phyloP scores from a whole-genome alignment of 2,797 vertebrate genomes.

The Sphaeramia orbicularis region DNA sequence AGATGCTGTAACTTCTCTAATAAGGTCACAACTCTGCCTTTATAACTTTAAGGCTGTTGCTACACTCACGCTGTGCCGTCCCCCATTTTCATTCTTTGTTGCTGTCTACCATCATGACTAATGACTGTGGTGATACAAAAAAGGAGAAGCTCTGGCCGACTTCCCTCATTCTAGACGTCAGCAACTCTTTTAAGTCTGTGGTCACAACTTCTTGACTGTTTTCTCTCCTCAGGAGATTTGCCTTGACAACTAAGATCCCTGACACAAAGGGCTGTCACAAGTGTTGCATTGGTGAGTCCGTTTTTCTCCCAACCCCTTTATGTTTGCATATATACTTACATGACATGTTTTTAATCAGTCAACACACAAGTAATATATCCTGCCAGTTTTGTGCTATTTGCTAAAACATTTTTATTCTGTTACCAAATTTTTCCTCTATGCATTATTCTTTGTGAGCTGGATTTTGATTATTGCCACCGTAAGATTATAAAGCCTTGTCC shows the following conservation, averaged over 20 bases:
- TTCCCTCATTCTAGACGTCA: conserved; percentile 50
- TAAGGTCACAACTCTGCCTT: conserved; percentile 17
- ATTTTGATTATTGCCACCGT: background rate
- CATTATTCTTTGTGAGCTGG: background rate
- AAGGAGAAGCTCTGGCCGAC: conserved; percentile 28
- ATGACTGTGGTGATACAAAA: background rate
- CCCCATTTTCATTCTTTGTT: conserved; percentile 11
- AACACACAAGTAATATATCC: background rate
- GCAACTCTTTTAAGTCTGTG: conserved; percentile 31
- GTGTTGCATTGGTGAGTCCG: conserved; percentile 95
- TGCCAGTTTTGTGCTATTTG: background rate
- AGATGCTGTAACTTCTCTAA: background rate
- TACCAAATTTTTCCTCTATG: background rate
- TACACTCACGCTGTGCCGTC: conserved; percentile 24
- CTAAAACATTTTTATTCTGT: background rate
- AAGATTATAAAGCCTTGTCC: too few relatives aligned
- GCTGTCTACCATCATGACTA: conserved; percentile 18
- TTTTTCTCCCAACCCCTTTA: background rate
- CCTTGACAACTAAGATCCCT: conserved; percentile 97
- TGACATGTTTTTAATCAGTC: conserved; percentile 21
- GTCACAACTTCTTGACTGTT: conserved; percentile 41
- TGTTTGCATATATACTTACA: conserved; percentile 11
- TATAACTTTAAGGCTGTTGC: conserved; percentile 14
- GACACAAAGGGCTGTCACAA: conserved; percentile 99
- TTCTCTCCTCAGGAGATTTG: conserved; percentile 91